Evolutionary conservation across 1,140 invertebrate species (phyloP), one percentile per base, ranked within the genome.

Genomic region (Diachasma alloeum): DNA sequence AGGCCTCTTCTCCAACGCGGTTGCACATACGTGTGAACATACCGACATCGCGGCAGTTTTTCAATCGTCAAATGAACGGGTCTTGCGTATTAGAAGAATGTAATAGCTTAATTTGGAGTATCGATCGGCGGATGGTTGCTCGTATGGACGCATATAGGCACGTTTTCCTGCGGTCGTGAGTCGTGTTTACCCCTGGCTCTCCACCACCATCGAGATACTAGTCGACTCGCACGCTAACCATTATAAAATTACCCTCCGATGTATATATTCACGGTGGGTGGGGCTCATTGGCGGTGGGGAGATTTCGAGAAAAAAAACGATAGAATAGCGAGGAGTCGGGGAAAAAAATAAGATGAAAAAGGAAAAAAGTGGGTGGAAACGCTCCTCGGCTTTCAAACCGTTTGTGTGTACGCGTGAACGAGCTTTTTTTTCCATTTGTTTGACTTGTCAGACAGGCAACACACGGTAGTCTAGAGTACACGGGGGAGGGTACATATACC

Each of bases 71-170:
- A 17, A 39, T 17, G 10, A 39, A 68, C n/a, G 13, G n/a, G n/a
- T 68, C 13, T 10, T 42, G 0, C 36, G 8, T 68, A 53, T 53
- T 53, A 17, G 1, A 81, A 83, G 78, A 83, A 81, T 83, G 80
- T 85, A 85, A 85, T 85, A 83, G 82, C 84, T 85, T 85, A 83
- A 85, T 85, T 83, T 81, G 39, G 77, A 79, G 9, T 68, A 85
- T 85, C 80, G 84, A 85, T 85, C 82, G 80, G n/a, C 0, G 15
- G 6, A 31, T 22, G 77, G 81, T 79, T 76, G 77, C 78, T 80
- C 77, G 68, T 36, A 79, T 82, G 81, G n/a, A 81, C 79, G 79
- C 77, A 24, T 26, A 31, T 63, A 68, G n/a, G 36, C 66, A 36
- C n/a, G 36, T 36, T 39, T 68, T 26, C 66, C 15, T 17, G 80